Percentiles rank a stretch among this genome's conserved stretches.
Conservation (phyloP, 2,113 vertebrate species). For the Phalacrocorax aristotelis region DNA sequence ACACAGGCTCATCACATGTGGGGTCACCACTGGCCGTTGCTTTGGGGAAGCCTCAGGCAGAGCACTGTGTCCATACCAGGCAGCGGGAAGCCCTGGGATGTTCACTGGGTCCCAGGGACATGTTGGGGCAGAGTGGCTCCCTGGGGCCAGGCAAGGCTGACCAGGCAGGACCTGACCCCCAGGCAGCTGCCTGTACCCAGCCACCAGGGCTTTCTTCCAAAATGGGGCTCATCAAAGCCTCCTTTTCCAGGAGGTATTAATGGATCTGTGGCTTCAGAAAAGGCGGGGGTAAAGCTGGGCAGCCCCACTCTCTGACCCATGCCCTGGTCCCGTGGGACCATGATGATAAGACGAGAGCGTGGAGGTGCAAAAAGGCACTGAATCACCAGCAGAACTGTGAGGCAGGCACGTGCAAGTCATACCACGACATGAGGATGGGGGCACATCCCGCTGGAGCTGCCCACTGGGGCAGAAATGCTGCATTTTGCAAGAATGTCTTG, state of each 20-base stretch:
- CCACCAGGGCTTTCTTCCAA: neutral
- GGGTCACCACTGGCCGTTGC: neutral
- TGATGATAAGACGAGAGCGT: accelerated
- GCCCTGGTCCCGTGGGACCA: neutral
- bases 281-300: neutral
- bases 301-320: neutral
- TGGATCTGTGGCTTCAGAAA: neutral
- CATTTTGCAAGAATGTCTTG: neutral
- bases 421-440: neutral
- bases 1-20: neutral
- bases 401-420: neutral
- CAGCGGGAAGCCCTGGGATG: neutral
- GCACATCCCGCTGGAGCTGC: accelerated
- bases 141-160: neutral
- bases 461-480: accelerated
- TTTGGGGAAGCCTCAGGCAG: neutral
- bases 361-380: neutral
- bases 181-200: neutral
- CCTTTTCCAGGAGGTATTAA: neutral
- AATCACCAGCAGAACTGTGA: accelerated
- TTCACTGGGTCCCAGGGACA: neutral
- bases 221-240: neutral
- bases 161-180: neutral
- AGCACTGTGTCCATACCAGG: neutral
- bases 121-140: neutral